These are phyloP conservation scores for Pomatorhinus ruficollis DNA, from an alignment of 2,113 vertebrate species.

Conservation along the genomic window DNA sequence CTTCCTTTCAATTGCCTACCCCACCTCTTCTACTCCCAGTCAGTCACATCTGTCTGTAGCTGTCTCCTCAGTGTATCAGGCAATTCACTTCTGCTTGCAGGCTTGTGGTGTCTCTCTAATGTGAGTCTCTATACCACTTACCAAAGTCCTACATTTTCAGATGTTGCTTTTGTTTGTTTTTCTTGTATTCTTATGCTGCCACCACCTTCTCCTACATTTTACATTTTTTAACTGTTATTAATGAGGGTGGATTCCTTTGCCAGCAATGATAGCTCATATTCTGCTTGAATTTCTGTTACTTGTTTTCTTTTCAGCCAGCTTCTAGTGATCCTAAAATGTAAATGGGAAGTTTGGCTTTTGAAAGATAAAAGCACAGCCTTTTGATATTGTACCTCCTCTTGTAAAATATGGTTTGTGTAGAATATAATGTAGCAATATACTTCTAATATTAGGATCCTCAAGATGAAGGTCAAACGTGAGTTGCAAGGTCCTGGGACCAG, in stretches of 20 bases:
- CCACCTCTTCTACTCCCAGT: background rate
- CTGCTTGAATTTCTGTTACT: background rate
- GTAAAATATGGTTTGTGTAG: background rate
- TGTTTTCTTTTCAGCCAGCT: background rate
- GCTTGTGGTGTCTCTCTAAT: background rate
- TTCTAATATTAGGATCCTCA: background rate
- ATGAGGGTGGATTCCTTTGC: background rate
- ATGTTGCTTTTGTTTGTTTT: background rate
- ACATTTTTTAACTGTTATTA: background rate
- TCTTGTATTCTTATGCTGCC: background rate
- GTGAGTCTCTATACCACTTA: background rate
- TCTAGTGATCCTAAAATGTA: background rate
- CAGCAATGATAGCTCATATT: background rate
- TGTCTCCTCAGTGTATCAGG: background rate
- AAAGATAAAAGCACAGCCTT: background rate
- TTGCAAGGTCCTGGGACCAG: background rate
- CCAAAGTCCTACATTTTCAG: background rate
- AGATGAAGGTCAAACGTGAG: background rate
- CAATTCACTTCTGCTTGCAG: background rate
- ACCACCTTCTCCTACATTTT: background rate
- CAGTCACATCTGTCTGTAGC: background rate
- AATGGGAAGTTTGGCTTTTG: background rate
- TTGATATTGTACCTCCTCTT: background rate
- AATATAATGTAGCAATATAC: background rate
- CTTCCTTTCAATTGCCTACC: background rate